These are phyloP conservation scores for Gymnoscopelus microlampas DNA, from an alignment of 2,797 vertebrate genomes.

Conservation along the genomic window DNA sequence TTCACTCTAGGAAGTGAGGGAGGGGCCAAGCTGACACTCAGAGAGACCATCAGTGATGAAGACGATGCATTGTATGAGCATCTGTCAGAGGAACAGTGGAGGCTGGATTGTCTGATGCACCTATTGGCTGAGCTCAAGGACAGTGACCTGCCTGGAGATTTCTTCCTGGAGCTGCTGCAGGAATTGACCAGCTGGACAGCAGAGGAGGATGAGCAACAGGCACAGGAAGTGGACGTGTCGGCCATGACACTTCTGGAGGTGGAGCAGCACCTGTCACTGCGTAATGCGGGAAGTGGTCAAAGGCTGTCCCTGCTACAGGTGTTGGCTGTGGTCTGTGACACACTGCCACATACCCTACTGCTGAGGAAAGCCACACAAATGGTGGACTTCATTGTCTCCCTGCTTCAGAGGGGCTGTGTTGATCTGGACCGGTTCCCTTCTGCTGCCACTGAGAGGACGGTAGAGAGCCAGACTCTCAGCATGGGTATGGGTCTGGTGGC, in stretches of 20 bases:
- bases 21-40: constrained; percentile 74
- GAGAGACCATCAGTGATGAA: constrained; percentile 81
- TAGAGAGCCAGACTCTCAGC: constrained; percentile 89
- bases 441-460: constrained; percentile 46
- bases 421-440: constrained; percentile 54
- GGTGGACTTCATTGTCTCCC: constrained; percentile 85
- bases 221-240: constrained; percentile 47
- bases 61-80: constrained; percentile 91
- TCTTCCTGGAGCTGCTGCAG: constrained; percentile 92
- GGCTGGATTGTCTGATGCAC: constrained; percentile 84
- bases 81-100: constrained; percentile 89
- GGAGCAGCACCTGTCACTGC: constrained; percentile 74
- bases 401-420: constrained; percentile 86
- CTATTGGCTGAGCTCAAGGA: constrained; percentile 86
- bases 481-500: constrained; percentile 94
- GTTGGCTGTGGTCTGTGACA: constrained; percentile 87
- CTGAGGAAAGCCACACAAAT: constrained; percentile 89
- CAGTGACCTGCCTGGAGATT: constrained; percentile 88
- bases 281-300: constrained; percentile 56
- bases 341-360: constrained; percentile 84
- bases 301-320: constrained; percentile 87
- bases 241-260: constrained; percentile 80
- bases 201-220: constrained; percentile 49
- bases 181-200: constrained; percentile 82
- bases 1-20: constrained; percentile 85